Evolutionary conservation across 2,113 vertebrate species (phyloP).

Genomic region (Argyrosomus japonicus): DNA sequence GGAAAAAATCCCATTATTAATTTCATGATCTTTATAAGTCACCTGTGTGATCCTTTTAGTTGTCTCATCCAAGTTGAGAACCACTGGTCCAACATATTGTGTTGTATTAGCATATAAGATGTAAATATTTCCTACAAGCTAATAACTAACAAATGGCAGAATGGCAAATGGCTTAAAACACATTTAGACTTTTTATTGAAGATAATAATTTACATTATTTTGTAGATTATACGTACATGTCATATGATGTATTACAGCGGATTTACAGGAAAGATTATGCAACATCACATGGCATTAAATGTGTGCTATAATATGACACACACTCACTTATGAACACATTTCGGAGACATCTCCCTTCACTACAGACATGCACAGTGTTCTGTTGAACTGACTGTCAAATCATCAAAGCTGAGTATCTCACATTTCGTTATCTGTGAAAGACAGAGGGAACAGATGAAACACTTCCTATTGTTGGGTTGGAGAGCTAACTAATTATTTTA

Average conservation of each 20-base stretch:
- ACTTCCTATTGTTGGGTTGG: constrained; percentile 25
- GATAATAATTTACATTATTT: not conserved
- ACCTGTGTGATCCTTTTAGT: not conserved
- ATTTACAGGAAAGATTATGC: not conserved
- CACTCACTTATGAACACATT: not conserved
- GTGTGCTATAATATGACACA: constrained; percentile 3
- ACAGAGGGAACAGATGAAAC: constrained; percentile 54
- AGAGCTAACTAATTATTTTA: constrained; percentile 44
- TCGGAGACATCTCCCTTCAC: constrained; percentile 18
- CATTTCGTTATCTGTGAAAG: constrained; percentile 52
- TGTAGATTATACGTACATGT: too few species aligned
- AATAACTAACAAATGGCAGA: too few species aligned
- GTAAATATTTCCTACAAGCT: too few species aligned
- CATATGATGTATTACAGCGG: not conserved
- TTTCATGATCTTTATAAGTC: too few species aligned
- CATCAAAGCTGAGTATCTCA: constrained; percentile 36
- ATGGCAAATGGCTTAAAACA: not conserved
- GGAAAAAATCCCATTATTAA: not conserved
- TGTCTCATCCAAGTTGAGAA: too few species aligned
- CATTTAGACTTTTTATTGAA: not conserved
- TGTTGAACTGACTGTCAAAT: constrained; percentile 41
- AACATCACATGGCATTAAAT: constrained; percentile 4
- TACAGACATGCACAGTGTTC: constrained; percentile 25
- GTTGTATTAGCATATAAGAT: too few species aligned
- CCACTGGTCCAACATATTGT: too few species aligned